Percentiles rank a stretch among this genome's conserved stretches.
Conservation (phyloP, 2,797 vertebrate species). For the Masticophis lateralis region DNA sequence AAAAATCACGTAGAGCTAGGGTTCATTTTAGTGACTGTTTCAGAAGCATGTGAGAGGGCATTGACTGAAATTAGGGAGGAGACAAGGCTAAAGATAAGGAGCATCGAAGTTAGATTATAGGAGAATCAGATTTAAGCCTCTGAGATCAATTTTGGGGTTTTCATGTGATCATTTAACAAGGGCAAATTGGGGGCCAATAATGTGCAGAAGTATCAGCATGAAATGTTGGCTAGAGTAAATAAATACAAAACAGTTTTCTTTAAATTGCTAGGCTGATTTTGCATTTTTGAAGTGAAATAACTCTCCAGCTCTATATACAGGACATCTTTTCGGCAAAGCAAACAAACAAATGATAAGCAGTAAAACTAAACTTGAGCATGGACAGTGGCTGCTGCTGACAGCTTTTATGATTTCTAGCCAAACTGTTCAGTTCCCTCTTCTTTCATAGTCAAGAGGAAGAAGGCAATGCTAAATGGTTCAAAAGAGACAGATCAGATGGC, state of each 20-base stretch:
- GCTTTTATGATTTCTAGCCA: constrained; percentile 63
- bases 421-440: constrained; percentile 62
- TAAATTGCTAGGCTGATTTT: not conserved
- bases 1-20: not conserved
- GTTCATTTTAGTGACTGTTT: not conserved
- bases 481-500: constrained; percentile 23
- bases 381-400: constrained; percentile 62
- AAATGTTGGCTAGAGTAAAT: not conserved
- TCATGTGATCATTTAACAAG: not conserved
- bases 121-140: not conserved
- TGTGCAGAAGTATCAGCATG: not conserved
- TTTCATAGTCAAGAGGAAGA: constrained; percentile 54
- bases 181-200: not conserved
- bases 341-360: constrained; percentile 59
- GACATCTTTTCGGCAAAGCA: constrained; percentile 41
- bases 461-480: constrained; percentile 46
- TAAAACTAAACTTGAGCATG: constrained; percentile 54
- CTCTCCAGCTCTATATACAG: constrained; percentile 21
- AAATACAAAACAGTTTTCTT: not conserved
- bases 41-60: not conserved
- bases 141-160: not conserved
- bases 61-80: not conserved
- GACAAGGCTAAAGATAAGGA: not conserved
- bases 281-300: not conserved
- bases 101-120: not conserved